Evolutionary conservation across 2,888 invertebrate species (phyloP).

Genomic region (Cheilosia urbana): DNA sequence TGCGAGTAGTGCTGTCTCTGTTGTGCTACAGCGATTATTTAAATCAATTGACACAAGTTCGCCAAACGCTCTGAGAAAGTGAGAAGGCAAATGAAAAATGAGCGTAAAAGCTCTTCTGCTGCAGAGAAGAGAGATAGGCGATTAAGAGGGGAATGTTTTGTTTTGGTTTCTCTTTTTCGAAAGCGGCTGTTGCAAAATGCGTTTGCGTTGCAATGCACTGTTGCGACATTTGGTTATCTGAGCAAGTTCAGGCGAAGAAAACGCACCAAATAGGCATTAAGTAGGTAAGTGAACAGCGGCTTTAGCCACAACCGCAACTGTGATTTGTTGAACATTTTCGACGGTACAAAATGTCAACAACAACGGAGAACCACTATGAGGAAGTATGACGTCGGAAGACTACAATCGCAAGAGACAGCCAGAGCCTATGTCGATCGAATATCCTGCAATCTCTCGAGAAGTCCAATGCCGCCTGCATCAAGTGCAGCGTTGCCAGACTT

Average conservation of each 20-base stretch:
- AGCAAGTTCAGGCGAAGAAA: not conserved
- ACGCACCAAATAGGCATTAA: not conserved
- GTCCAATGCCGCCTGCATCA: no score
- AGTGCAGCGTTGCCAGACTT: no score
- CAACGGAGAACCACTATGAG: no score
- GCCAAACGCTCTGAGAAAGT: not conserved
- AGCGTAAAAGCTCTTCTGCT: conserved; percentile 26
- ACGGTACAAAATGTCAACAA: no score
- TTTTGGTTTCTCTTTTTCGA: conserved; percentile 1
- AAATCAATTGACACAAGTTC: conserved; percentile 40
- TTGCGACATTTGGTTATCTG: conserved; percentile 19
- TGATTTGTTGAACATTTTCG: no score
- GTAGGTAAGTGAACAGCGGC: no score
- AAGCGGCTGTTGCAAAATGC: conserved; percentile 16
- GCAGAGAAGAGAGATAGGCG: not conserved
- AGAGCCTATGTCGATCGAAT: no score
- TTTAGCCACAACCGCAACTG: no score
- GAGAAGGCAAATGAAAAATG: not conserved
- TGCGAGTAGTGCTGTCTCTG: conserved; percentile 28
- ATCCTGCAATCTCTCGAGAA: no score
- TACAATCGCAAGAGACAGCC: no score
- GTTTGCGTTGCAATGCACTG: conserved; percentile 34
- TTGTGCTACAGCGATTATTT: conserved; percentile 24
- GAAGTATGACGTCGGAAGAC: no score
- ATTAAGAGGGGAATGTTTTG: conserved; percentile 29